Evolutionary conservation across 2,113 vertebrate species (phyloP).

Genomic region (Sceloporus undulatus): DNA sequence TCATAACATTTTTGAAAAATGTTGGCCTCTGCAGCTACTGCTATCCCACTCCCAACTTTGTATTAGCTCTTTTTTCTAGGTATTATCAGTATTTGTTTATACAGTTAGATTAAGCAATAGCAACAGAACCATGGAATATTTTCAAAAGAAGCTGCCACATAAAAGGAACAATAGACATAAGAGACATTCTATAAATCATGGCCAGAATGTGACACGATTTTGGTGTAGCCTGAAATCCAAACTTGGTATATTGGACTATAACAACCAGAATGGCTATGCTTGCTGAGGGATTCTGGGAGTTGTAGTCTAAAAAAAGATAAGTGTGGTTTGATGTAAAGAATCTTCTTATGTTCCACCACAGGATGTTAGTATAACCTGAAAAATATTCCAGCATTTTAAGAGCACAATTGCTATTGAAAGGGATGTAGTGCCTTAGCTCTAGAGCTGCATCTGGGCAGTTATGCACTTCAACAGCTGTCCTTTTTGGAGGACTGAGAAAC

Average conservation of each 20-base stretch:
- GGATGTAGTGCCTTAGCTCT: too few species aligned
- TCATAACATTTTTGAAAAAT: not conserved
- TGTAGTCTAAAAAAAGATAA: too few species aligned
- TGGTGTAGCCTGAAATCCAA: not conserved
- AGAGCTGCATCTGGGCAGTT: not conserved
- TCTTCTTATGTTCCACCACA: too few species aligned
- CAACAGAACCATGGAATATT: constrained; percentile 39
- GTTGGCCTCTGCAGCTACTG: not conserved
- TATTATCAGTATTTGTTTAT: constrained; percentile 25
- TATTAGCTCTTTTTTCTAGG: not conserved
- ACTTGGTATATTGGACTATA: too few species aligned
- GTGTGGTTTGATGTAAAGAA: too few species aligned
- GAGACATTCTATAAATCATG: constrained; percentile 22
- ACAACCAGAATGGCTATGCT: too few species aligned
- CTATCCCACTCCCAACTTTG: not conserved
- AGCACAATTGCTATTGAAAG: not conserved
- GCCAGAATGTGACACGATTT: not conserved
- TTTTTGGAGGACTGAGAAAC: not conserved
- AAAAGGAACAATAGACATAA: constrained; percentile 50
- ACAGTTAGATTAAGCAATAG: constrained; percentile 4
- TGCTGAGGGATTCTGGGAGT: too few species aligned
- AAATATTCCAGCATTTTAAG: not conserved
- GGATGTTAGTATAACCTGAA: not conserved
- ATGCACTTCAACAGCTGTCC: not conserved
- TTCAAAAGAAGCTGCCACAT: constrained; percentile 61